A percentile compares a stretch with the other conserved stretches of the same genome.
phyloP scores from a whole-genome alignment of 2,797 vertebrate species.

The Xenopus petersii region DNA sequence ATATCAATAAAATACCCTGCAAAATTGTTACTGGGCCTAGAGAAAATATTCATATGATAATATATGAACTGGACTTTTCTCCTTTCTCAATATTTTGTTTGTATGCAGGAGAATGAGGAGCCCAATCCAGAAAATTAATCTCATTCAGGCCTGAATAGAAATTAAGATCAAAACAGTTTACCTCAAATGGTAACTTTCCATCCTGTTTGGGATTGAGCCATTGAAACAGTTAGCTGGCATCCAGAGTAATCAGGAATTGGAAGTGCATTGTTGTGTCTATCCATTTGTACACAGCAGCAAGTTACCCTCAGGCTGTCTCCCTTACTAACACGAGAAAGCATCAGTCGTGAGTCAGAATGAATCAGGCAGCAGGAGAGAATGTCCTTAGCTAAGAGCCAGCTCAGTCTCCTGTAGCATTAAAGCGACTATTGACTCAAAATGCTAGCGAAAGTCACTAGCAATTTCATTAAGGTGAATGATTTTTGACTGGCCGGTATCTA shows the following conservation, averaged over 20 bases:
- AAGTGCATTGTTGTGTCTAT: conserved; percentile 38
- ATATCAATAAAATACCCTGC: too few species aligned
- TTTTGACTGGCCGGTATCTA: conserved; percentile 48
- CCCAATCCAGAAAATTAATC: background rate
- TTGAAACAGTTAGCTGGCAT: fast-evolving
- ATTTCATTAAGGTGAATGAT: conserved; percentile 43
- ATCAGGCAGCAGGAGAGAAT: conserved; percentile 34
- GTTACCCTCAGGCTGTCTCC: conserved; percentile 33
- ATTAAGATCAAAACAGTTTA: background rate
- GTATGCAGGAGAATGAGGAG: too few species aligned
- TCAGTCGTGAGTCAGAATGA: conserved; percentile 19
- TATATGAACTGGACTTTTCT: too few species aligned
- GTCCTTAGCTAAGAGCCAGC: conserved; percentile 18
- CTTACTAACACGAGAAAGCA: conserved; percentile 34
- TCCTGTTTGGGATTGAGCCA: background rate
- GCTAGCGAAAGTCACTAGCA: conserved; percentile 46
- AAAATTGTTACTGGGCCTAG: too few species aligned
- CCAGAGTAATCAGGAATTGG: background rate
- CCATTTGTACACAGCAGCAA: conserved; percentile 3
- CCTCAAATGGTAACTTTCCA: conserved; percentile 16
- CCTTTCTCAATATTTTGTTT: too few species aligned
- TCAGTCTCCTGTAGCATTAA: background rate
- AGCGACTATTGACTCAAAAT: background rate
- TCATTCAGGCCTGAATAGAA: too few species aligned
- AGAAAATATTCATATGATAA: too few species aligned